Conservation (phyloP, 2,888 invertebrate species). For the Meghimatium bilineatum region DNA sequence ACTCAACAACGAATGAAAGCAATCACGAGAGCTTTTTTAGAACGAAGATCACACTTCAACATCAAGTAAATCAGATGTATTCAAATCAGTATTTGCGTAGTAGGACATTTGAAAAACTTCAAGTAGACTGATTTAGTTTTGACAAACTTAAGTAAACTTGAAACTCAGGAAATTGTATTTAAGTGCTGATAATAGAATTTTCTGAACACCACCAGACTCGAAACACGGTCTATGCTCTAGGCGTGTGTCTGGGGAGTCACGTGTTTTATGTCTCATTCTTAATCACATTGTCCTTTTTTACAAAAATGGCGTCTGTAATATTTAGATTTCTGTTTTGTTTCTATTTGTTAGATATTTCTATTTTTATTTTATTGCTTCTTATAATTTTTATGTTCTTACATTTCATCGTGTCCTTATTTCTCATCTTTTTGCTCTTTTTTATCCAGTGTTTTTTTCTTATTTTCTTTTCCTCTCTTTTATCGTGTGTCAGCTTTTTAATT, state of each 20-base stretch:
- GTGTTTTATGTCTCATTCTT: neutral
- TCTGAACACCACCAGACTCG: neutral
- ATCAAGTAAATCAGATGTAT: neutral
- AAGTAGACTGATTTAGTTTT: neutral
- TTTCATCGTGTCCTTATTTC: too few species aligned
- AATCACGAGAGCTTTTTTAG: too few species aligned
- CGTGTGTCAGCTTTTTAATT: too few species aligned
- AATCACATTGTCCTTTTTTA: neutral
- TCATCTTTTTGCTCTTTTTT: too few species aligned
- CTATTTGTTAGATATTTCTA: too few species aligned
- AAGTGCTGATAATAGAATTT: conserved; percentile 3
- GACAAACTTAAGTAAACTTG: neutral
- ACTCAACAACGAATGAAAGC: neutral
- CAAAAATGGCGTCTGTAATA: too few species aligned
- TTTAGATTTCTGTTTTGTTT: too few species aligned
- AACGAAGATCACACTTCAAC: neutral
- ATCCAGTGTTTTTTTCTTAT: too few species aligned
- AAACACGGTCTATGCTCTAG: neutral
- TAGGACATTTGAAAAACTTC: neutral
- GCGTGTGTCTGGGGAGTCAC: neutral
- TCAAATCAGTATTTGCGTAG: neutral
- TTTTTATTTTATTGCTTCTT: too few species aligned
- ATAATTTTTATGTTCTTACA: too few species aligned
- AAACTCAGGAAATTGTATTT: neutral
- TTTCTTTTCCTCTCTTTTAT: too few species aligned